Evolutionary conservation across 64 coral and sea anemone species (phyloP).

Genomic region (Stylophora pistillata): DNA sequence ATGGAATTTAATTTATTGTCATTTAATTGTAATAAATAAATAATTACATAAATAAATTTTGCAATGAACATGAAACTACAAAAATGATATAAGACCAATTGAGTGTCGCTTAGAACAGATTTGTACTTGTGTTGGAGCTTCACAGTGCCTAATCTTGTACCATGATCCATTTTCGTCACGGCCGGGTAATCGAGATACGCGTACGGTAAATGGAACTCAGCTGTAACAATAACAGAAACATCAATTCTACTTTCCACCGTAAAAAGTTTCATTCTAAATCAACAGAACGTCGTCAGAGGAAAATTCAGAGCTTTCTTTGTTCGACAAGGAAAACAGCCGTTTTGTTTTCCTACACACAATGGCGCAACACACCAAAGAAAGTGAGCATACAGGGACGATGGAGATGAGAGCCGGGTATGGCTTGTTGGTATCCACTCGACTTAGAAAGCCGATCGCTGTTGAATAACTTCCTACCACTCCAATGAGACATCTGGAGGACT

Average conservation of each 20-base stretch:
- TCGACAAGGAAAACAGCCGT: constrained; percentile 82
- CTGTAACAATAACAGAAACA: too few species aligned
- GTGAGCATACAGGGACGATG: constrained; percentile 85
- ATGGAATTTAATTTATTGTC: too few species aligned
- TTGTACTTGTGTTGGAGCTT: too few species aligned
- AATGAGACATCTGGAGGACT: constrained; percentile 83
- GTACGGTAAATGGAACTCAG: too few species aligned
- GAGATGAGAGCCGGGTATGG: constrained; percentile 87
- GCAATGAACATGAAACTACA: too few species aligned
- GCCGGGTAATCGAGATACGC: too few species aligned
- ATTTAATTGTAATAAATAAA: too few species aligned
- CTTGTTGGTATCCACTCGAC: constrained; percentile 77
- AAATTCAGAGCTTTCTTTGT: background rate
- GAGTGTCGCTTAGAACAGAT: too few species aligned
- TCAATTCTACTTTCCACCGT: background rate
- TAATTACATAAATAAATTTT: too few species aligned
- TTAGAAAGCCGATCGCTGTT: constrained; percentile 76
- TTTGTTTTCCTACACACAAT: constrained; percentile 77
- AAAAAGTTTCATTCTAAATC: background rate
- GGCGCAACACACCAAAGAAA: constrained; percentile 78
- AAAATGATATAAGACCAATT: too few species aligned
- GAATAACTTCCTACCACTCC: constrained; percentile 81
- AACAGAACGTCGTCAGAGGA: constrained; percentile 7
- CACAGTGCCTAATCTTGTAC: too few species aligned
- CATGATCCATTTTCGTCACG: too few species aligned